phyloP scores from a whole-genome alignment of 2,113 vertebrate species.

The Pygoscelis adeliae region DNA sequence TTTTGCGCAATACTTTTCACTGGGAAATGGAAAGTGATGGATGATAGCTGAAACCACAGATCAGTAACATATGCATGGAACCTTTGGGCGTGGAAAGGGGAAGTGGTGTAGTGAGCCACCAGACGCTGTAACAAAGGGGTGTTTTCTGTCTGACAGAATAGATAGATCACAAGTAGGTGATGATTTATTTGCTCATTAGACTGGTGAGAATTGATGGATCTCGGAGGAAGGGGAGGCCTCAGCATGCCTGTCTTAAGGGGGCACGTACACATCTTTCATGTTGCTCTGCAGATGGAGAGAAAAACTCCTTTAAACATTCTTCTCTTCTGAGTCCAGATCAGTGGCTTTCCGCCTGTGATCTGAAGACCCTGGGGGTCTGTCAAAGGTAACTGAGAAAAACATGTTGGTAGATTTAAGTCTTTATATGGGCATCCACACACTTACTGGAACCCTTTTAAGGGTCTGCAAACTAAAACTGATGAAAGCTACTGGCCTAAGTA shows the following conservation, averaged over 20 bases:
- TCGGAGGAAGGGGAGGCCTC: not conserved
- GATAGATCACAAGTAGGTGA: not conserved
- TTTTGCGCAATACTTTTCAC: not conserved
- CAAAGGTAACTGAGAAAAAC: not conserved
- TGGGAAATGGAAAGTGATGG: not conserved
- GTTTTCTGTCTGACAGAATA: not conserved
- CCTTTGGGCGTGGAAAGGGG: not conserved
- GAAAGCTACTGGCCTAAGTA: not conserved
- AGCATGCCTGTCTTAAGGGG: not conserved
- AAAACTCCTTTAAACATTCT: not conserved
- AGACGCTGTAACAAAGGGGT: not conserved
- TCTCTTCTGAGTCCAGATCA: not conserved
- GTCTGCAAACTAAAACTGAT: not conserved
- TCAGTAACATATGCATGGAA: not conserved
- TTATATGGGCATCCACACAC: not conserved
- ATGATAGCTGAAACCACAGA: not conserved
- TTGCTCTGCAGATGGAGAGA: not conserved
- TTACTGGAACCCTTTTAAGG: not conserved
- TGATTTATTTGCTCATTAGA: constrained; percentile 39
- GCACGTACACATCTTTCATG: not conserved
- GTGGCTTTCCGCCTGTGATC: not conserved
- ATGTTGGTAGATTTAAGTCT: not conserved
- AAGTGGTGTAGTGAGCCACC: not conserved
- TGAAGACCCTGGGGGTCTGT: not conserved
- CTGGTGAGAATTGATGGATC: not conserved